phyloP scores from a whole-genome alignment of 2,113 vertebrate species.

The Nicator chloris region DNA sequence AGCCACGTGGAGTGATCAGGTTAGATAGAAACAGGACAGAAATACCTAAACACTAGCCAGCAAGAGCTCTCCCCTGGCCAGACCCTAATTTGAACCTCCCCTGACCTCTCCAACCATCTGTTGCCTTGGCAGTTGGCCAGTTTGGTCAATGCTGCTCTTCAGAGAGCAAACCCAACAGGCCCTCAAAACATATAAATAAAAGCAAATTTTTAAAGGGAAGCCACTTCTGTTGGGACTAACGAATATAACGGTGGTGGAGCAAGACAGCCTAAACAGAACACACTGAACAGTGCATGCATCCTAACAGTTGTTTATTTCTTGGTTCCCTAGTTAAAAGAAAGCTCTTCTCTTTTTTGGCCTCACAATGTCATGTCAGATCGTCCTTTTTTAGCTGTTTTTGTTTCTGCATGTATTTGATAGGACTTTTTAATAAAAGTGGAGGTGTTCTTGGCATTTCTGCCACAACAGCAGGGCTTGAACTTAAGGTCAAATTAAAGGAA shows the following conservation, averaged over 20 bases:
- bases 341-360: not conserved
- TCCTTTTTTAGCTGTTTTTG: constrained; percentile 1
- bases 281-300: not conserved
- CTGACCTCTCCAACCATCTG: not conserved
- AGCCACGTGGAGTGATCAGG: not conserved
- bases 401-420: constrained; percentile 58
- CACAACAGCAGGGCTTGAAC: constrained; percentile 79
- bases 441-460: constrained; percentile 78
- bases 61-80: not conserved
- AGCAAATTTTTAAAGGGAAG: not conserved
- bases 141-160: not conserved
- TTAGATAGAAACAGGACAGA: not conserved
- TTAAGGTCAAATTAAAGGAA: constrained; percentile 80
- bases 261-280: constrained; percentile 34
- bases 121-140: not conserved
- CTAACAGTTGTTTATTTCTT: constrained; percentile 39
- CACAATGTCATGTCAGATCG: not conserved
- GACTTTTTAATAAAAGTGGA: constrained; percentile 69
- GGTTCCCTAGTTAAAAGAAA: not conserved
- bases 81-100: not conserved
- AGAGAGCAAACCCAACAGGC: not conserved
- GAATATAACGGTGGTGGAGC: not conserved
- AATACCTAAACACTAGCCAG: not conserved
- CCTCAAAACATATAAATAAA: not conserved
- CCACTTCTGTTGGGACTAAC: not conserved